Evolutionary conservation across 2,113 vertebrate species (phyloP).

Genomic region (Tichodroma muraria): DNA sequence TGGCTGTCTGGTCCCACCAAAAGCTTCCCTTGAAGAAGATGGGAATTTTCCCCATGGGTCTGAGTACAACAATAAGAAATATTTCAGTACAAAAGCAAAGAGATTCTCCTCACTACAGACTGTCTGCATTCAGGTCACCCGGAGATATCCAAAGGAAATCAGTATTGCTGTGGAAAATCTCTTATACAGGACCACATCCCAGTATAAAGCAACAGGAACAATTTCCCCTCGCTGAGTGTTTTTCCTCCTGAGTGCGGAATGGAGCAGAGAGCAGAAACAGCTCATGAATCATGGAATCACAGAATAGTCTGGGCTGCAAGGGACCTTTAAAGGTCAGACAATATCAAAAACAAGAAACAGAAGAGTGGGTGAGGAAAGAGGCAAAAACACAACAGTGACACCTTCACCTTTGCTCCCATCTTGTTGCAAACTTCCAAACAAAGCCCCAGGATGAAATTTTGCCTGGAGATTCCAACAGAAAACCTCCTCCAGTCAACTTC

Average conservation of each 20-base stretch:
- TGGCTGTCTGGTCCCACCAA: neutral
- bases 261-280: neutral
- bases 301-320: neutral
- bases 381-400: neutral
- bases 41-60: neutral
- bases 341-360: neutral
- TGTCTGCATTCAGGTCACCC: neutral
- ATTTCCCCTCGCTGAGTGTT: neutral
- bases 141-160: neutral
- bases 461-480: neutral
- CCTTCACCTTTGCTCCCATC: neutral
- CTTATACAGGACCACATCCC: neutral
- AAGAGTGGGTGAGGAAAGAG: neutral
- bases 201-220: neutral
- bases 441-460: neutral
- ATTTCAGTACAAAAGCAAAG: neutral
- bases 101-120: neutral
- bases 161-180: neutral
- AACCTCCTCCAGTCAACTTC: neutral
- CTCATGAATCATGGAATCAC: neutral
- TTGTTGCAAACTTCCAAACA: neutral
- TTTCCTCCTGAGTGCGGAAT: neutral
- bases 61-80: fast-evolving
- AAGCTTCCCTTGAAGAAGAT: neutral
- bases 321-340: neutral